Percentiles rank a stretch among this genome's conserved stretches.
These are phyloP conservation scores for Porites australiensis DNA, from an alignment of 64 coral and sea anemone species.

Conservation along the genomic window DNA sequence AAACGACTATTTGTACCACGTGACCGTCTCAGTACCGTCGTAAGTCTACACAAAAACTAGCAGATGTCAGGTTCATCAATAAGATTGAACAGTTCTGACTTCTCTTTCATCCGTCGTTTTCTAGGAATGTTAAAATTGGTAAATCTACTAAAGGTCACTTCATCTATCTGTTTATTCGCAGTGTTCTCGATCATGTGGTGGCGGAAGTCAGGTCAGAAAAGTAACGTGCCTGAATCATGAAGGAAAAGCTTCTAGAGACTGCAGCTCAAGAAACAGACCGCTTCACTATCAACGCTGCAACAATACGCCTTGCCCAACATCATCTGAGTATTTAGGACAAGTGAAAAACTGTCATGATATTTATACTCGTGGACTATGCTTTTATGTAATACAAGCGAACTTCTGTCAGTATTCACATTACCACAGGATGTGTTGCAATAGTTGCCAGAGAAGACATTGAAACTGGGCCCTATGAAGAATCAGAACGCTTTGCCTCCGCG, in stretches of 20 bases:
- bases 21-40: too few relatives aligned
- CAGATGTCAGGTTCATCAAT: too few relatives aligned
- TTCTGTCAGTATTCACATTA: slow-evolving; percentile 81
- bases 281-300: slow-evolving; percentile 70
- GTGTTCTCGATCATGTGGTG: slow-evolving; percentile 88
- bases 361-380: slow-evolving; percentile 53
- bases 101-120: too few relatives aligned
- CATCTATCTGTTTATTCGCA: slow-evolving; percentile 31
- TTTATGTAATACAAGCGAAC: slow-evolving; percentile 75
- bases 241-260: slow-evolving; percentile 70
- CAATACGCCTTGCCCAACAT: slow-evolving; percentile 60
- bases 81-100: too few relatives aligned
- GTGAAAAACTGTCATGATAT: slow-evolving; percentile 40
- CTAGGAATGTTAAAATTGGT: too few relatives aligned
- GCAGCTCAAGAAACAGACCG: slow-evolving; percentile 70
- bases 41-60: too few relatives aligned
- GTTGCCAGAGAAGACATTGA: slow-evolving; percentile 58
- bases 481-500: too few relatives aligned
- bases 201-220: slow-evolving; percentile 67
- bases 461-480: neutral
- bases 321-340: neutral
- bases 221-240: slow-evolving; percentile 83
- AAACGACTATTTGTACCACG: too few relatives aligned
- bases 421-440: slow-evolving; percentile 81
- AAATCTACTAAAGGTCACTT: too few relatives aligned